phyloP scores from a whole-genome alignment of 2,797 vertebrate species.

The Darevskia nairensis region DNA sequence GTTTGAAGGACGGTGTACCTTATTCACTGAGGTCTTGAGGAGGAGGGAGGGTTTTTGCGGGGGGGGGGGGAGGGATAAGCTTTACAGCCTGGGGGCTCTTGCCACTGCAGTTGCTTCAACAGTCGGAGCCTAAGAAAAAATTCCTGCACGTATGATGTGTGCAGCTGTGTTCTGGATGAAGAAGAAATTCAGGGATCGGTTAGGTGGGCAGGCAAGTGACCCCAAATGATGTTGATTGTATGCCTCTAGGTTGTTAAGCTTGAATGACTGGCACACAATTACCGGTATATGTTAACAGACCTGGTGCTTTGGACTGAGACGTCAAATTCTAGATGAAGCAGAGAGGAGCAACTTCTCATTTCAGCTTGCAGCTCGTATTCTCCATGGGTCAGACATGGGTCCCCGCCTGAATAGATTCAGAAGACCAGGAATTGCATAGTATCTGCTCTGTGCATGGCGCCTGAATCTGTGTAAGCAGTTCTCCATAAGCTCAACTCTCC shows the following conservation, averaged over 20 bases:
- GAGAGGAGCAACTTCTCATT: not conserved
- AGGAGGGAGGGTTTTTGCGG: not conserved
- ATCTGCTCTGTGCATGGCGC: not conserved
- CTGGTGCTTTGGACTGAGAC: not conserved
- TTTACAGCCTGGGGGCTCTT: not conserved
- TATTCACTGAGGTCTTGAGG: not conserved
- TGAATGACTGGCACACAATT: not conserved
- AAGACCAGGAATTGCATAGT: not conserved
- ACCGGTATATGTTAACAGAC: not conserved
- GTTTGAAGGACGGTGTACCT: conserved; percentile 13
- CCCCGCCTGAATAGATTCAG: not conserved
- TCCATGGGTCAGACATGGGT: too few species aligned
- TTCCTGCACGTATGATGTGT: not conserved
- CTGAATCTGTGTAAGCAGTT: not conserved
- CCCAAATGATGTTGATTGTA: not conserved
- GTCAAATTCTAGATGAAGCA: not conserved
- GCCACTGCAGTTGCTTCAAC: not conserved
- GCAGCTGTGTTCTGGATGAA: not conserved
- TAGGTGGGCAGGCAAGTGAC: not conserved
- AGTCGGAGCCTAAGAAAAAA: conserved; percentile 1
- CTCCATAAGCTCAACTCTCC: not conserved
- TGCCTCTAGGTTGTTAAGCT: not conserved
- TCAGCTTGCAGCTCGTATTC: not conserved
- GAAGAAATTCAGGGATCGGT: not conserved
- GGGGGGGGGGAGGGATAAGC: not conserved